Evolutionary conservation across 1,140 invertebrate species (phyloP), one percentile per base, ranked within the genome.

Genomic region (Lepidurus couesii): DNA sequence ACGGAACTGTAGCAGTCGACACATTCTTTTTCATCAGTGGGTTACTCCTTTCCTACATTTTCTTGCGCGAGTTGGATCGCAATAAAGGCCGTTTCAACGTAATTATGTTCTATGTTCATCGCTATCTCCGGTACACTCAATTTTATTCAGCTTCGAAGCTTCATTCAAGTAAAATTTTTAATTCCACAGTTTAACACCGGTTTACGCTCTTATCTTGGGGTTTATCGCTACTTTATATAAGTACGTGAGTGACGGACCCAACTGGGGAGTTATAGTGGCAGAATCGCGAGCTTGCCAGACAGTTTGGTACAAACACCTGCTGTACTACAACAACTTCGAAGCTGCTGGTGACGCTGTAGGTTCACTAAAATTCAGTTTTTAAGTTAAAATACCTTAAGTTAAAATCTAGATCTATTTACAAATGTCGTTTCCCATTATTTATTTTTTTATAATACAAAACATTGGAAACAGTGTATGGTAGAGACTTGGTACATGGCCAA

Each of bases 271-370:
- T 42, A 53, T 79, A 24, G 26, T 75, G n/a, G 5, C 47, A 0
- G 73, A 73, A 75, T 74, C 89, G 1, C 87, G 90, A 26, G 83
- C 90, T 7, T 92, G 91, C 83, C 84, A 84, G 26, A 80, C 84
- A 3, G 84, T 83, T 76, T 90, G 89, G 89, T 90, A 88, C 88
- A 81, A 85, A 1, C 85, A 88, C 8, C 81, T 88, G 13, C 80
- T 88, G 26, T 86, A 82, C 77, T 43, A 81, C 24, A 81, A 82
- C 45, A 45, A 34, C 21, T 42, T 42, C 24, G 34, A n/a, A n/a
- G 11, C 1, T 77, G 24, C 24, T 24, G 24, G 24, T 24, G 11
- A 21, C 34, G 16, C 44, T 10, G 24, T 65, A 42, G 21, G 44
- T 42, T 24, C 44, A 7, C 10, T 26, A n/a, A 42, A 9, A 6